Conservation (phyloP, 2,797 vertebrate species). For the Sebastolobus altivelis region DNA sequence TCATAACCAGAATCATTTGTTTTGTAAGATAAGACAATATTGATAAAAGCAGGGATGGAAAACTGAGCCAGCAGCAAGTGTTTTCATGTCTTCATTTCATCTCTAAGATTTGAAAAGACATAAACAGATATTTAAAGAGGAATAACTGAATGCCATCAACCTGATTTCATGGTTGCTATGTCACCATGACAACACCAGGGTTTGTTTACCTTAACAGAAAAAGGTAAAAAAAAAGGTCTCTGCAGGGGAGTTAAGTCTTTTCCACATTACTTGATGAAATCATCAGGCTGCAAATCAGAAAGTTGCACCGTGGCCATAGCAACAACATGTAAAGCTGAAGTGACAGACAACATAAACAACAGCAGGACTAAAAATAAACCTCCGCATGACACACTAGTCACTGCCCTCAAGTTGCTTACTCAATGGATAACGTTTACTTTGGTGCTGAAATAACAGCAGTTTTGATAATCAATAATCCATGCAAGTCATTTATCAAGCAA, state of each 20-base stretch:
- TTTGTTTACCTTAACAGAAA: background rate
- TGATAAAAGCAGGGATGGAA: background rate
- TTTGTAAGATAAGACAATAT: background rate
- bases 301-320: background rate
- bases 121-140: background rate
- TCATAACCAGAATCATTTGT: background rate
- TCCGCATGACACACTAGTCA: background rate
- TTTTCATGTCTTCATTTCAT: background rate
- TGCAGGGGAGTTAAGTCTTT: background rate
- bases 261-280: background rate
- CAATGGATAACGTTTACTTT: background rate
- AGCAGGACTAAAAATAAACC: background rate
- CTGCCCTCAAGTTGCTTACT: background rate
- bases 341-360: background rate
- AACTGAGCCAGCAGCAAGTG: background rate
- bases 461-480: background rate
- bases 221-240: background rate
- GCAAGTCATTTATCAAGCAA: background rate
- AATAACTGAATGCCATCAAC: background rate
- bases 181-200: background rate
- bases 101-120: background rate
- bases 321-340: background rate
- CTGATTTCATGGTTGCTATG: background rate
- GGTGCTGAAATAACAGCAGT: background rate
- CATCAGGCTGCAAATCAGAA: background rate